Percentiles rank a stretch among this genome's conserved stretches.
Evolutionary conservation across 2,113 vertebrate genomes (phyloP).

Genomic region (Tragelaphus scriptus): DNA sequence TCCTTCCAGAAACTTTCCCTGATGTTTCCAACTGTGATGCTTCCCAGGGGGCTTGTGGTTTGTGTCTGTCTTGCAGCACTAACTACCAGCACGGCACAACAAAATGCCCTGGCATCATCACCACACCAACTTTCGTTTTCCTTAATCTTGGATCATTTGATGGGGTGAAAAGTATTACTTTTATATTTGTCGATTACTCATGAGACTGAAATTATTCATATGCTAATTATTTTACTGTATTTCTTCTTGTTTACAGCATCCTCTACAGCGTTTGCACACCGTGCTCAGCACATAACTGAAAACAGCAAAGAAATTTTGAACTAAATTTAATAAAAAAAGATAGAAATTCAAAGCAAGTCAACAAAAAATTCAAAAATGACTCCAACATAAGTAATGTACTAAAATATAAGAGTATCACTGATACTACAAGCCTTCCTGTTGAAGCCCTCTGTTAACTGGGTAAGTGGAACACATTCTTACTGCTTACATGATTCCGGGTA

Average conservation of each 20-base stretch:
- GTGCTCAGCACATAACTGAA: not conserved
- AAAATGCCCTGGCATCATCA: not conserved
- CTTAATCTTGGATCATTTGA: not conserved
- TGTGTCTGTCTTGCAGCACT: not conserved
- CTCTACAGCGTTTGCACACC: not conserved
- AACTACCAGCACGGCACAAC: not conserved
- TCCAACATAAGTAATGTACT: not conserved
- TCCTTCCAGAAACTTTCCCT: not conserved
- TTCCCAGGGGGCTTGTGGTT: not conserved
- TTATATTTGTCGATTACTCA: not conserved
- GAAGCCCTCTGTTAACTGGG: not conserved
- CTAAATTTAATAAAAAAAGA: not conserved
- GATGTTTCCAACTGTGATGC: not conserved
- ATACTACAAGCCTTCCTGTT: not conserved
- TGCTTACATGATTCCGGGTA: not conserved
- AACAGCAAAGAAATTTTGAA: conserved; percentile 6
- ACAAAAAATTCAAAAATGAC: not conserved
- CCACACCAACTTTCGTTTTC: not conserved
- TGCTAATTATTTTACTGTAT: not conserved
- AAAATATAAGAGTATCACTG: not conserved
- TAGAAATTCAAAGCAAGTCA: not conserved
- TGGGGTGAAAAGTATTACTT: not conserved
- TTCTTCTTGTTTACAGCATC: not conserved
- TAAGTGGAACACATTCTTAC: not conserved
- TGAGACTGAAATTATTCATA: not conserved